Base-by-base conservation (phyloP, 2,113 vertebrate species). In the Oncorhynchus clarkii region DNA sequence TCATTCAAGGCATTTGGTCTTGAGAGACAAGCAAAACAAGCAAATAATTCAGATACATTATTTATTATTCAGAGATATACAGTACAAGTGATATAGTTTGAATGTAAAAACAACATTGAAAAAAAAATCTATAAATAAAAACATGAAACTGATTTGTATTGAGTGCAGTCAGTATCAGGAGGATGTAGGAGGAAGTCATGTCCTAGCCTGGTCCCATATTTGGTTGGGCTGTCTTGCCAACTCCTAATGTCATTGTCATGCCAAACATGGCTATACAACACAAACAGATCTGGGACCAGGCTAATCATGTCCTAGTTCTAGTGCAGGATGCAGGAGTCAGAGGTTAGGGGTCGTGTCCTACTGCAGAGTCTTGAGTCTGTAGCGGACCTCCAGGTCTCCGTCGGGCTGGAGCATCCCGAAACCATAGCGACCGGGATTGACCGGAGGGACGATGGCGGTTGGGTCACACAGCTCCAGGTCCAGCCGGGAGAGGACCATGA, bases 351-450 rank as follows among this genome's bases (percentile, higher is more conserved):
- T 31, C 3, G 69, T 0, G 26, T 81, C 31, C 13, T 66, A 67
- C 22, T 22, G n/a, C 71, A 59, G 71, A 45, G 9, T 82, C 88
- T 88, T 93, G 27, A 76, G 3, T 72, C 88, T 89, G 88, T 93
- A 94, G 29, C 85, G 91, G 86, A 93, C 59, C 31, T 86, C 75
- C 67, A 93, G 73, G 1, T 94, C 93, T 0, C 85, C 90, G 12
- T 90, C 76, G 0, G 95, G 93, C 86, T 97, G 93, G 29, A 95
- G 79, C 73, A 96, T 90, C 70, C 94, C 96, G 1, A 95, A 96
- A 64, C 90, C 92, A 0, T 89, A 92, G 68, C 94, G 91, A 76
- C 83, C 89, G 49, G 88, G 77, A 82, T 97, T 91, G 71, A 95
- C 92, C 6, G 79, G 80, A 0, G 94, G 93, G 45, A 95, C 76